Conservation (phyloP, 1,140 invertebrate genomes). For the Diabrotica virgifera region DNA sequence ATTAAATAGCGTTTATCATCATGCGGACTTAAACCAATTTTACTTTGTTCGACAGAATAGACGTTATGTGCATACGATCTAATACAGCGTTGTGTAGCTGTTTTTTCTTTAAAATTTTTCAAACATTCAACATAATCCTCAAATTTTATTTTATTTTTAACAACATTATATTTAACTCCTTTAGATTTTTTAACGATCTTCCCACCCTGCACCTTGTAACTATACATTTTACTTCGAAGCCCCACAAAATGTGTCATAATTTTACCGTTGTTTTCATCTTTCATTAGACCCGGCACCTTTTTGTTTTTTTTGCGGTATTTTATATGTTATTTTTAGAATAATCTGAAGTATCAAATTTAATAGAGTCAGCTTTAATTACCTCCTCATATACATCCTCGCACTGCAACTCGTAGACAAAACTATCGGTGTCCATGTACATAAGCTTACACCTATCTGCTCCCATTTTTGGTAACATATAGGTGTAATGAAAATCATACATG, state of each 20-base stretch:
- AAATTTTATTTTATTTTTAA: constrained; percentile 23
- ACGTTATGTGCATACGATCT: constrained; percentile 28
- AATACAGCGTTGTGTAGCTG: constrained; percentile 8
- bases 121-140: constrained; percentile 34
- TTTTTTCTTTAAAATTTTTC: constrained; percentile 13
- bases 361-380: constrained; percentile 28
- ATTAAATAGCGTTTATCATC: constrained; percentile 26
- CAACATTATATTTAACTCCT: too few relatives aligned
- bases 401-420: constrained; percentile 43
- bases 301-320: constrained; percentile 46
- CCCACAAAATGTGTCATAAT: constrained; percentile 39
- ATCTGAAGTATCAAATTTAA: constrained; percentile 39
- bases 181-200: constrained; percentile 34
- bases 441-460: constrained; percentile 31
- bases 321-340: constrained; percentile 35
- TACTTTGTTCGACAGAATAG: constrained; percentile 29
- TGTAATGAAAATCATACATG: too few relatives aligned
- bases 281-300: constrained; percentile 53
- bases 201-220: constrained; percentile 14
- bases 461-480: constrained; percentile 27
- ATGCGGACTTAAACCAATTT: constrained; percentile 26
- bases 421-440: constrained; percentile 48
- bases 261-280: constrained; percentile 42
- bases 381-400: constrained; percentile 38
- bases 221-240: constrained; percentile 48